Conservation (phyloP, 1,140 invertebrate species). For the Leptopilina clavipes region DNA sequence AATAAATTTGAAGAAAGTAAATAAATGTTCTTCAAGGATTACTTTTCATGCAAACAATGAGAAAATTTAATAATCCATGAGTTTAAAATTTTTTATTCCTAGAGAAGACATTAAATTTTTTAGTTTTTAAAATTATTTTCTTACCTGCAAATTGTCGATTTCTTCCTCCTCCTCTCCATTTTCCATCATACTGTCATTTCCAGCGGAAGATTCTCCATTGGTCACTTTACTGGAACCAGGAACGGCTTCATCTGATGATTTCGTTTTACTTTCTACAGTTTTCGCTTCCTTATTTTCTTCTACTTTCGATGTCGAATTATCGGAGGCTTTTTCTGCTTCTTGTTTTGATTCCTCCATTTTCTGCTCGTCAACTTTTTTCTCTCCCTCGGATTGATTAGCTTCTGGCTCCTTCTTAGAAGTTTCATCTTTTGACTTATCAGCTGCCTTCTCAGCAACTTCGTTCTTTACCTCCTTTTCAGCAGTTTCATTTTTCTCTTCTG, state of each 20-base stretch:
- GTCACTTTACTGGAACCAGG: constrained; percentile 45
- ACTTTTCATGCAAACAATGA: too few relatives aligned
- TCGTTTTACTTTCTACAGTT: constrained; percentile 53
- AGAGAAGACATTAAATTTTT: not conserved
- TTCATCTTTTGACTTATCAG: not conserved
- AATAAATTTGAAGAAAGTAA: too few relatives aligned
- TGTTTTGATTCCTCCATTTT: constrained; percentile 28
- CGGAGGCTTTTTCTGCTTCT: constrained; percentile 19
- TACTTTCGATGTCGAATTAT: constrained; percentile 42
- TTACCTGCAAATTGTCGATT: constrained; percentile 77
- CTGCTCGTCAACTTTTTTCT: constrained; percentile 28
- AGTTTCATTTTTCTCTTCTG: constrained; percentile 21
- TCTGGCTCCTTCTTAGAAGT: not conserved
- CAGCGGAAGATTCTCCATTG: constrained; percentile 51
- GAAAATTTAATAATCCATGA: too few relatives aligned
- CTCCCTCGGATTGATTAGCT: not conserved
- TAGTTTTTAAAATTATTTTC: not conserved
- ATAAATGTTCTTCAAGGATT: too few relatives aligned
- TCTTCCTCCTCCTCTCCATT: constrained; percentile 67
- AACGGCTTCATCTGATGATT: constrained; percentile 50
- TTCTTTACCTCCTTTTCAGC: not conserved
- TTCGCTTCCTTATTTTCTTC: constrained; percentile 52
- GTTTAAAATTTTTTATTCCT: too few relatives aligned
- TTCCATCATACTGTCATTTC: constrained; percentile 35
- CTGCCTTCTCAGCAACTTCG: constrained; percentile 33